Base-by-base conservation (phyloP, 2,888 invertebrate species). In the Acleris laterana region DNA sequence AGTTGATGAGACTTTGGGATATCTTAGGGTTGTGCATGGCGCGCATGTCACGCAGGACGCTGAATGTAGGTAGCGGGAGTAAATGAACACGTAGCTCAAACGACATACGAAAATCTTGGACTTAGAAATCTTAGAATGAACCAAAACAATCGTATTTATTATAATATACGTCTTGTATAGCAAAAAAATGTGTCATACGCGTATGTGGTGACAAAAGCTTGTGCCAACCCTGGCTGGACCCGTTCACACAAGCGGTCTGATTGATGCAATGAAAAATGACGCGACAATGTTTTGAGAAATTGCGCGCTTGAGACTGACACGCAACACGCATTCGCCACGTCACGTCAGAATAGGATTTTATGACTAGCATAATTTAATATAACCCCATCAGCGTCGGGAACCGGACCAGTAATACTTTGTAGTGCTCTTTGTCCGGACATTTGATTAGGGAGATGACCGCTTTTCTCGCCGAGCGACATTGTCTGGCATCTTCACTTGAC, bases 181-280 rank as follows among this genome's bases (percentile, higher is more conserved):
- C 38, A 1, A 11, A 38, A 38, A 38, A 38, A 38, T 38, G 1
- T 1, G 38, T 13, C 38, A 38, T 38, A 13, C 11, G 4, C 9
- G 38, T 38, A 32, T 11, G 11, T 11, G 32, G 11, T 32, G 9
- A 20, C 4, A 49, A n/a, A 48, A 13, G 7, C 38, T 3, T 28
- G 74, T 75, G 83, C n/a, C 89, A 90, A 53, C 91, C 91, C 85
- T 91, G 72, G 69, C 57, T 61, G 53, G 51, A 63, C 59, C 51
- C 68, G 72, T 72, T 82, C 76, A 78, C 78, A 85, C 78, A 84
- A 84, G 81, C 82, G 80, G 75, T 74, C 87, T 90, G 91, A 92
- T 93, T 92, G 93, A 93, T 84, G 91, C 89, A 87, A 89, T 91
- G 92, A 93, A 88, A 91, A 92, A 93, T 92, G 93, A 91, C 76